A percentile compares a stretch with the other conserved stretches of the same genome.
Conservation (phyloP, 2,797 vertebrate genomes). For the Odontamblyopus lacepedii region DNA sequence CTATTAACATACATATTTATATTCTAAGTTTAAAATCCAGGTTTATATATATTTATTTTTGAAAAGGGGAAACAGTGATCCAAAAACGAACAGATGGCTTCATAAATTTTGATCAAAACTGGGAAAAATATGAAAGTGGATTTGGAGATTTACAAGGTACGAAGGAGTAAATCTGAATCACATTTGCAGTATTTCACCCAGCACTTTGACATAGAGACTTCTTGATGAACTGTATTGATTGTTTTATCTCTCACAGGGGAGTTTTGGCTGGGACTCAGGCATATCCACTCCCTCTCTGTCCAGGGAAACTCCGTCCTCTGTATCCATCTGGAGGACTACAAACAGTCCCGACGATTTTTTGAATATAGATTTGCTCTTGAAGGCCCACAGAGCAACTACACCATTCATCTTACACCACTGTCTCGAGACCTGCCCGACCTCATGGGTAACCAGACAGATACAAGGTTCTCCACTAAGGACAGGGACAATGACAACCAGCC, state of each 20-base stretch:
- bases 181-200: too few relatives aligned
- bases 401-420: conserved; percentile 72
- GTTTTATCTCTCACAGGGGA: conserved; percentile 75
- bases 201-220: not conserved
- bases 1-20: too few relatives aligned
- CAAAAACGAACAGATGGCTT: conserved; percentile 85
- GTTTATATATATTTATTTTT: not conserved
- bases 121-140: conserved; percentile 85
- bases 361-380: conserved; percentile 83
- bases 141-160: conserved; percentile 89
- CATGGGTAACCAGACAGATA: conserved; percentile 74
- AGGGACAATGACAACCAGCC: conserved; percentile 50
- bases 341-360: conserved; percentile 65
- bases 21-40: too few relatives aligned
- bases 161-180: not conserved
- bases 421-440: conserved; percentile 75
- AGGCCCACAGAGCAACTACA: conserved; percentile 78
- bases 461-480: conserved; percentile 86
- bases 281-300: conserved; percentile 78
- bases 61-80: conserved; percentile 81
- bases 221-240: conserved; percentile 3
- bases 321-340: conserved; percentile 87
- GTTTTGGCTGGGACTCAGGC: conserved; percentile 90
- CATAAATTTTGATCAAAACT: conserved; percentile 88
- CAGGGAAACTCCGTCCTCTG: conserved; percentile 80